These are phyloP conservation scores for Trinectes maculatus DNA, from an alignment of 2,113 vertebrate species.

Conservation along the genomic window DNA sequence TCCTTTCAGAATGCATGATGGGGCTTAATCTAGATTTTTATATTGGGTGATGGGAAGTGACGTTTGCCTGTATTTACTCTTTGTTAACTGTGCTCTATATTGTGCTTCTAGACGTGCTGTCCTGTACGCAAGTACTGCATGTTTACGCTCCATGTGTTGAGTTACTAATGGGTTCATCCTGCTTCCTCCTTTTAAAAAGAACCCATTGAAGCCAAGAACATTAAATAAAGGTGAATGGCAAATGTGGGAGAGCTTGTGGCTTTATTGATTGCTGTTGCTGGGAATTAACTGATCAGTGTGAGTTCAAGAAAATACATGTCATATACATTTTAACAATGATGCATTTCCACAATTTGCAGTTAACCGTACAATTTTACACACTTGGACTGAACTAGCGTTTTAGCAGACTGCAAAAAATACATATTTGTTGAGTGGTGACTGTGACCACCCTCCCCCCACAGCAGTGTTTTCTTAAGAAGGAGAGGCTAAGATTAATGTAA, in stretches of 20 bases:
- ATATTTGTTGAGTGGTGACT: conserved; percentile 63
- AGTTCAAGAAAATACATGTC: not conserved
- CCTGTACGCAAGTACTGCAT: conserved; percentile 87
- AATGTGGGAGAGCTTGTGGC: conserved; percentile 64
- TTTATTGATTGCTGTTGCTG: conserved; percentile 1
- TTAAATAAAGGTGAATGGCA: conserved; percentile 90
- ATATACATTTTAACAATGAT: not conserved
- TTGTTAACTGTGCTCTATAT: conserved; percentile 86
- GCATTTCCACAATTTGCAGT: not conserved
- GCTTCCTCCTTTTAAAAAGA: conserved; percentile 90
- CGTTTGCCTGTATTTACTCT: conserved; percentile 81
- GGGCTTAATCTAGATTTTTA: conserved; percentile 71
- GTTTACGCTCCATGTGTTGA: conserved; percentile 86
- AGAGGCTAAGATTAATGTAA: conserved; percentile 74
- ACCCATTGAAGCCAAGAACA: conserved; percentile 85
- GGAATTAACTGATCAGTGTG: not conserved
- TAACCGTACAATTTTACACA: not conserved
- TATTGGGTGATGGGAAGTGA: conserved; percentile 82
- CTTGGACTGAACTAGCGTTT: not conserved
- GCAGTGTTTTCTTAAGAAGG: conserved; percentile 63
- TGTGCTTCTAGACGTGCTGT: conserved; percentile 81
- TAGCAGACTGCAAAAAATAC: conserved; percentile 57
- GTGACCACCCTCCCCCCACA: conserved; percentile 23
- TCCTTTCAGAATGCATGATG: conserved; percentile 77
- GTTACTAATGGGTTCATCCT: conserved; percentile 84